Percentiles rank a stretch among this genome's conserved stretches.
Conservation (phyloP, 37 sponge, comb jelly and placozoan genomes). For the Dysidea cf. avara region DNA sequence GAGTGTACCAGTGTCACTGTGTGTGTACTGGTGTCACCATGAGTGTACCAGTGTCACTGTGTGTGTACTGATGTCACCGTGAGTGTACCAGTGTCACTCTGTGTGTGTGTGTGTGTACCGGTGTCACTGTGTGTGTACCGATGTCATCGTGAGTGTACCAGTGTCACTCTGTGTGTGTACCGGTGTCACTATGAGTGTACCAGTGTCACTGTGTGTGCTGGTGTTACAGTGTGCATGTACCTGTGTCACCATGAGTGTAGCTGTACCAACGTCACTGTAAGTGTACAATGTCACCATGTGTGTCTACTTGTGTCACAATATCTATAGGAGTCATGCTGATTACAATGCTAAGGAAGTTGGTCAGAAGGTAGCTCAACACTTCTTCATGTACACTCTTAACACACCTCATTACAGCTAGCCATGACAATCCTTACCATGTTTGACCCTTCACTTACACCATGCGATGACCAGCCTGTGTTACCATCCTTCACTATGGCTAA, state of each 20-base stretch:
- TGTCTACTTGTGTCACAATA: not conserved
- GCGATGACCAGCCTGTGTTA: not conserved
- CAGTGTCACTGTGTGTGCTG: not conserved
- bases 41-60: too few species aligned
- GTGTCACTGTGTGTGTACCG: not conserved
- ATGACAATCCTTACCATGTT: constrained; percentile 23
- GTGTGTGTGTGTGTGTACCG: constrained; percentile 18
- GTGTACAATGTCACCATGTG: constrained; percentile 1
- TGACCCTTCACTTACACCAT: constrained; percentile 41
- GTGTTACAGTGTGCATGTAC: constrained; percentile 7
- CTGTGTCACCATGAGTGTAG: too few species aligned
- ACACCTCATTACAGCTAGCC: constrained; percentile 43
- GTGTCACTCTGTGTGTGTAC: constrained; percentile 18
- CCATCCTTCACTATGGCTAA: constrained; percentile 39
- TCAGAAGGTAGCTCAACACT: constrained; percentile 24
- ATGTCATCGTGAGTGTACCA: too few species aligned
- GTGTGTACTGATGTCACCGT: too few species aligned
- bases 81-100: too few species aligned
- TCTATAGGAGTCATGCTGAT: constrained; percentile 59
- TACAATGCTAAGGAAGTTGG: constrained; percentile 80
- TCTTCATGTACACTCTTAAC: not conserved
- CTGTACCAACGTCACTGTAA: not conserved
- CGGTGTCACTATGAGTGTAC: too few species aligned
- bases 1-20: too few species aligned
- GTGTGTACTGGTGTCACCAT: too few species aligned